Evolutionary conservation across 1,140 invertebrate species (phyloP).

Genomic region (Homalodisca vitripennis): DNA sequence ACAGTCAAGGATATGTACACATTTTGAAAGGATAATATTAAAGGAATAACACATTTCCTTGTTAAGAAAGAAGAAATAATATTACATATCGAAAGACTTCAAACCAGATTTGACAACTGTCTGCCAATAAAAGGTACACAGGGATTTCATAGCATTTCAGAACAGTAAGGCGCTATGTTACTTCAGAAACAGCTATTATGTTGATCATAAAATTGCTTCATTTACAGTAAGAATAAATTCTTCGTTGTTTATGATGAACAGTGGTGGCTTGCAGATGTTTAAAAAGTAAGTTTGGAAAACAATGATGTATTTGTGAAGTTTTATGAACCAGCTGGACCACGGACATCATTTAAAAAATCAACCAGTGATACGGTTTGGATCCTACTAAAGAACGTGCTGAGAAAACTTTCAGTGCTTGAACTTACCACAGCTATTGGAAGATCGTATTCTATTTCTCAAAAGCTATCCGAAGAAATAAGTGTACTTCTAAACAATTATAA

Average conservation of each 20-base stretch:
- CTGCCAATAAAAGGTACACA: background rate
- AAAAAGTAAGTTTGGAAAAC: too few relatives aligned
- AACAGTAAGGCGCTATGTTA: background rate
- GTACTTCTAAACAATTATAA: too few relatives aligned
- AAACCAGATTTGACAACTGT: background rate
- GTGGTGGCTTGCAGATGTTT: too few relatives aligned
- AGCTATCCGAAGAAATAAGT: too few relatives aligned
- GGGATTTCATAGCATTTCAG: too few relatives aligned
- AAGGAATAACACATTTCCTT: slow-evolving; percentile 5
- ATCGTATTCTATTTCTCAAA: background rate
- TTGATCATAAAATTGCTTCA: background rate
- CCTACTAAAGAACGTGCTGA: too few relatives aligned
- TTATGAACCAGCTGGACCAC: background rate
- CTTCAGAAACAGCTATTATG: background rate
- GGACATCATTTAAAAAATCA: background rate
- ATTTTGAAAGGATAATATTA: slow-evolving; percentile 15
- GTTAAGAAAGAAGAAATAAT: slow-evolving; percentile 1
- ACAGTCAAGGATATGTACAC: background rate
- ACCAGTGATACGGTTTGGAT: too few relatives aligned
- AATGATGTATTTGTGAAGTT: too few relatives aligned
- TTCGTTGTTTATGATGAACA: too few relatives aligned
- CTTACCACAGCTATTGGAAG: background rate
- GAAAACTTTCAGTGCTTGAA: background rate
- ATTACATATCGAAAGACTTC: too few relatives aligned
- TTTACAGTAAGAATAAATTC: background rate